Conservation (phyloP, 2,888 invertebrate species). For the Drosophila crucigera region DNA sequence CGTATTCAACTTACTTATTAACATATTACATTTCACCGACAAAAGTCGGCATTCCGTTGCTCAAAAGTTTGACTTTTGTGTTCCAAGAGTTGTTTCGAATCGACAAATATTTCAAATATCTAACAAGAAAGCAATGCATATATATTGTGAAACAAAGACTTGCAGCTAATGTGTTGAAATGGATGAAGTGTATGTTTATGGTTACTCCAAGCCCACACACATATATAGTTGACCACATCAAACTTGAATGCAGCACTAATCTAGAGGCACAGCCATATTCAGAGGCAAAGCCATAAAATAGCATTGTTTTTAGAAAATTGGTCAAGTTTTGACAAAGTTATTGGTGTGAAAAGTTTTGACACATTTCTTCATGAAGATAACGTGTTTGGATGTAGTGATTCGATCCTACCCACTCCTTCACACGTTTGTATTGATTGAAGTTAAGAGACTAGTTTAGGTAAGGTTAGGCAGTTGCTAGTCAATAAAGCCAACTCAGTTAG, state of each 20-base stretch:
- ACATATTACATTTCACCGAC: background rate
- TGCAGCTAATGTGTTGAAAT: background rate
- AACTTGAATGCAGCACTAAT: background rate
- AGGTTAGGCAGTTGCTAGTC: background rate
- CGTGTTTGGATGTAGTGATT: background rate
- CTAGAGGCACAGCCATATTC: background rate
- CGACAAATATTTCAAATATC: background rate
- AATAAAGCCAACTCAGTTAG: background rate
- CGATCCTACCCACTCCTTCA: background rate
- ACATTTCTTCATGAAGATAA: background rate
- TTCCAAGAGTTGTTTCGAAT: background rate
- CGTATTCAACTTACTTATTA: constrained; percentile 1
- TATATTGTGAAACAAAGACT: background rate
- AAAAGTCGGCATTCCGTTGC: background rate
- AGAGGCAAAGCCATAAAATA: background rate
- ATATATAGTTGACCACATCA: background rate
- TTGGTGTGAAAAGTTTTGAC: background rate
- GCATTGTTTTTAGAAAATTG: background rate
- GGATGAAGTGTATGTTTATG: background rate
- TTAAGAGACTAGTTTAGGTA: background rate
- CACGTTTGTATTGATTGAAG: background rate
- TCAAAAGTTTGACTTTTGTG: background rate
- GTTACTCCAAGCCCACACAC: background rate
- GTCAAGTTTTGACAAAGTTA: background rate
- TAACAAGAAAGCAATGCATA: background rate